Evolutionary conservation across 2,888 invertebrate genomes (phyloP), one percentile per base, ranked within the genome.

Genomic region (Entomobrya multifasciata): DNA sequence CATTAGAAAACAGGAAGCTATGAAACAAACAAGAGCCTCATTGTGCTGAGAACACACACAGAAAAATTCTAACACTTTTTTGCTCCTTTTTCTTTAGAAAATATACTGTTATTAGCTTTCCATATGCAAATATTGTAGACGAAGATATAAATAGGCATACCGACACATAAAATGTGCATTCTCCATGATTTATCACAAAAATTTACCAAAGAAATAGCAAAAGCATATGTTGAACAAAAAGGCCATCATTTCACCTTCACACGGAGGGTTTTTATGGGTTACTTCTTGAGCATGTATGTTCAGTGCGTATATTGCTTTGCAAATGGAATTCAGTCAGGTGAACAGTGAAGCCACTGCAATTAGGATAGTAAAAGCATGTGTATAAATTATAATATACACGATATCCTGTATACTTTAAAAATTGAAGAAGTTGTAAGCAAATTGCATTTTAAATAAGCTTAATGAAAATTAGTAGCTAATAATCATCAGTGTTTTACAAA

Each of bases 161-260:
- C n/a, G n/a, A n/a, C n/a, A n/a, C n/a, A n/a, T n/a, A n/a, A n/a
- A n/a, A n/a, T n/a, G n/a, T n/a, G n/a, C n/a, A n/a, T 62, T 13
- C 6, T 15, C 30, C n/a, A 30, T 25, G 60, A 62, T 62, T 62
- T 62, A 62, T 62, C 60, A 30, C 60, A 62, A 62, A 62, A 25
- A 30, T 27, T 15, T 62, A 62, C 11, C 17, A 17, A 30, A 30
- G 60, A n/a, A n/a, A n/a, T n/a, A n/a, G n/a, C 30, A n/a, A n/a
- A 62, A 62, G 30, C 60, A 62, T 62, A 62, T 27, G 60, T 30
- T 62, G 60, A 27, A 13, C n/a, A 30, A 62, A 62, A 30, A n/a
- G n/a, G n/a, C n/a, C n/a, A n/a, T n/a, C n/a, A n/a, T n/a, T n/a
- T n/a, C n/a, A n/a, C n/a, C n/a, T n/a, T n/a, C 57, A 22, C 10